phyloP scores from a whole-genome alignment of 1,140 invertebrate genomes.

The Cyclina sinensis region DNA sequence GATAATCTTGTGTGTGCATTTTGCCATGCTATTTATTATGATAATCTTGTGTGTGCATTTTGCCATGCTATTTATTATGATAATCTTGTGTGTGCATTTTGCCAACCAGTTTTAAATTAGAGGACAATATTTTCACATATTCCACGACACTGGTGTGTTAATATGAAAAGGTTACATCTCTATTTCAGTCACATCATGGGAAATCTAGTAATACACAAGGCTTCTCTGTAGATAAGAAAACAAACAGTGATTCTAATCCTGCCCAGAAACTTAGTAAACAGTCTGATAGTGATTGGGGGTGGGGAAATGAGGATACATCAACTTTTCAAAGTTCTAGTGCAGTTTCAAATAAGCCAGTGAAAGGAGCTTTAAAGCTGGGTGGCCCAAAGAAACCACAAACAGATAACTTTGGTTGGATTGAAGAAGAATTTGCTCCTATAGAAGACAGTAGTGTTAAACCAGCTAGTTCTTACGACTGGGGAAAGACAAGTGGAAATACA shows the following conservation, averaged over 20 bases:
- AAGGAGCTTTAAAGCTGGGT: constrained; percentile 62
- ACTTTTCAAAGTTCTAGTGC: constrained; percentile 31
- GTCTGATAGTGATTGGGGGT: constrained; percentile 38
- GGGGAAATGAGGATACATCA: constrained; percentile 46
- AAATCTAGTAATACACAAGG: not conserved
- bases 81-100: no score
- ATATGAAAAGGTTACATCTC: no score
- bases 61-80: no score
- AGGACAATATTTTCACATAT: no score
- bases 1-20: no score
- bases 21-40: no score
- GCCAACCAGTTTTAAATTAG: no score
- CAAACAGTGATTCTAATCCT: not conserved
- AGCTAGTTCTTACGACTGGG: constrained; percentile 84
- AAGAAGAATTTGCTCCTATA: constrained; percentile 90
- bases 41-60: no score
- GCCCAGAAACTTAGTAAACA: constrained; percentile 1
- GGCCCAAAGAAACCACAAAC: constrained; percentile 85
- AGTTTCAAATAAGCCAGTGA: constrained; percentile 41
- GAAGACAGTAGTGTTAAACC: constrained; percentile 75
- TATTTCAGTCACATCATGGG: not conserved
- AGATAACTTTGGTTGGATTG: constrained; percentile 89
- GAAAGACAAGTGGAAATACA: constrained; percentile 45
- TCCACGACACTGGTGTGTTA: no score
- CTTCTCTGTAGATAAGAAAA: not conserved